phyloP scores from a whole-genome alignment of 2,797 vertebrate species.

The Poliocrania exsul region DNA sequence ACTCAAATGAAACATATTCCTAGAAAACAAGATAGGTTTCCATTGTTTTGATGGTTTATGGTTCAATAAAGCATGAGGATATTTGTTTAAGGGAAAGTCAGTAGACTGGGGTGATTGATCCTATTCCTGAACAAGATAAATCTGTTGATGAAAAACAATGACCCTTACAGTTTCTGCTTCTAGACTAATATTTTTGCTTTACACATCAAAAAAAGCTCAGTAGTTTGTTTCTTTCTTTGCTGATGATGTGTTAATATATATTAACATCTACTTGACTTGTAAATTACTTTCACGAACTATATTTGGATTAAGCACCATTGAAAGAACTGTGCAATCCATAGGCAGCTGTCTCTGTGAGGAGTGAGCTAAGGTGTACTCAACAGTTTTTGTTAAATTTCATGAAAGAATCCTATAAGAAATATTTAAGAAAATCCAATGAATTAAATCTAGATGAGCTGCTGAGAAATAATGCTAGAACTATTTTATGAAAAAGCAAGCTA shows the following conservation, averaged over 20 bases:
- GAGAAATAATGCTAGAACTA: background rate
- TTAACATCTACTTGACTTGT: background rate
- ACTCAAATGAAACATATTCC: background rate
- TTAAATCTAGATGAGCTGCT: background rate
- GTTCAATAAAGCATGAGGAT: background rate
- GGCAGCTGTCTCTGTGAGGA: background rate
- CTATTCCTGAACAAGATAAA: background rate
- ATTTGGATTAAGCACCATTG: background rate
- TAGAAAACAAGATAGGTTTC: background rate
- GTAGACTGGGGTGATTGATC: background rate
- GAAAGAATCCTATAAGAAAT: background rate
- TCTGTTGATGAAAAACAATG: background rate
- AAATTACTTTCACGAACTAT: background rate
- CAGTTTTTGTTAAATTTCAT: background rate
- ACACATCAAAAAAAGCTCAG: background rate
- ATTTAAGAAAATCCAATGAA: background rate
- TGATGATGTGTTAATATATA: background rate
- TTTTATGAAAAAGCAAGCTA: background rate
- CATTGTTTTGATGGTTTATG: background rate
- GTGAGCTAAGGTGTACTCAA: background rate
- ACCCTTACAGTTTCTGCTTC: background rate
- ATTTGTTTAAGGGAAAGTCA: background rate
- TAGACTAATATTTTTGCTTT: background rate
- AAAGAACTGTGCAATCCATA: background rate
- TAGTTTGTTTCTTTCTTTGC: background rate